Percentiles rank a stretch among this genome's conserved stretches.
These are phyloP conservation scores for Paratilapia polleni DNA, from an alignment of 2,113 vertebrate species.

Conservation along the genomic window DNA sequence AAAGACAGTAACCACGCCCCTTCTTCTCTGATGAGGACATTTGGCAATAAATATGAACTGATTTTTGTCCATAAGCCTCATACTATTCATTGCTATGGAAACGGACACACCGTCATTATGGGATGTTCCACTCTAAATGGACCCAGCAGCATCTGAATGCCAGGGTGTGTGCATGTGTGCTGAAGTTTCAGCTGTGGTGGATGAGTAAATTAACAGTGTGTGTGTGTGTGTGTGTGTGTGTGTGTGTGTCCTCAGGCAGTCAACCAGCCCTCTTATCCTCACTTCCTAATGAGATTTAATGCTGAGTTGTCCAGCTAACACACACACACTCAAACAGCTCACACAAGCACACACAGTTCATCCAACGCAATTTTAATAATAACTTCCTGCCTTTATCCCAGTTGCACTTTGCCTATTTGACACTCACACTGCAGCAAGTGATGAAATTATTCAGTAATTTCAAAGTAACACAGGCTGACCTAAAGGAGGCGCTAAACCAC, in stretches of 20 bases:
- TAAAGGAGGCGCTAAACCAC: not conserved
- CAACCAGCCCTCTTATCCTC: slow-evolving; percentile 49
- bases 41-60: not conserved
- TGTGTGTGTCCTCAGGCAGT: slow-evolving; percentile 38
- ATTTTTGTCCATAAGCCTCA: not conserved
- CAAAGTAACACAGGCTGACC: not conserved
- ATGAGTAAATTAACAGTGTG: slow-evolving; percentile 28
- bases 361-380: slow-evolving; percentile 33
- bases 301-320: slow-evolving; percentile 34
- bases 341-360: slow-evolving; percentile 28
- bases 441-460: slow-evolving; percentile 1
- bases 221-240: slow-evolving; percentile 25
- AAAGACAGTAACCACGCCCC: no score
- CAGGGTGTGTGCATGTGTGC: slow-evolving; percentile 6
- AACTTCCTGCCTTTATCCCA: slow-evolving; percentile 31
- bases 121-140: slow-evolving; percentile 64
- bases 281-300: slow-evolving; percentile 70
- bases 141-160: slow-evolving; percentile 26
- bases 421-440: not conserved
- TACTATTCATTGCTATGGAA: slow-evolving; percentile 41
- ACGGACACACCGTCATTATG: slow-evolving; percentile 51
- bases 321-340: slow-evolving; percentile 22
- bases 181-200: slow-evolving; percentile 5
- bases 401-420: not conserved
- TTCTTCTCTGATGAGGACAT: not conserved